Conservation (phyloP, 2,888 invertebrate genomes). For the Mechanitis messenoides region DNA sequence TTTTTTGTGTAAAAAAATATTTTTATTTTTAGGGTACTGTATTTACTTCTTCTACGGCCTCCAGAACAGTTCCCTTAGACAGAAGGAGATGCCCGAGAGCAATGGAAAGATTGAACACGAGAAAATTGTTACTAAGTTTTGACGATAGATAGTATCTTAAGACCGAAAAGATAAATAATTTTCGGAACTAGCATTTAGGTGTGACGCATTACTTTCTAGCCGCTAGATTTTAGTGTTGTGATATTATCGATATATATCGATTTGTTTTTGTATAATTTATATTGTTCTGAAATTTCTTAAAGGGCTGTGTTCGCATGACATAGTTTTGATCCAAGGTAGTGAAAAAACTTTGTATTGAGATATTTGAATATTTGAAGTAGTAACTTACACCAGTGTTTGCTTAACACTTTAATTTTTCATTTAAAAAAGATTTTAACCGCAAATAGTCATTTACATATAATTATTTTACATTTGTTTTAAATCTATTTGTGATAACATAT, state of each 20-base stretch:
- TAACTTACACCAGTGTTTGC: too few species aligned
- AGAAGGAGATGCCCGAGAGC: conserved; percentile 28
- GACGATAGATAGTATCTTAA: conserved; percentile 19
- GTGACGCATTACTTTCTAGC: neutral
- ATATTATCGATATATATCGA: neutral
- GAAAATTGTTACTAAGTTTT: conserved; percentile 58
- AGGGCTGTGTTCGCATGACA: neutral
- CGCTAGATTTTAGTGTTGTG: conserved; percentile 1
- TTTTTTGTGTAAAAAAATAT: neutral
- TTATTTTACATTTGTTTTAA: too few species aligned
- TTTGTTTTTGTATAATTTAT: too few species aligned
- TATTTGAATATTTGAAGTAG: too few species aligned
- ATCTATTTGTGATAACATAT: too few species aligned
- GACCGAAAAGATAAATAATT: too few species aligned
- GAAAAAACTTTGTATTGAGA: too few species aligned
- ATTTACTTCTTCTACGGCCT: conserved; percentile 94
- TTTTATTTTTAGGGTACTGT: conserved; percentile 79
- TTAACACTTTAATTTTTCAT: too few species aligned
- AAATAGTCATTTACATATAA: too few species aligned
- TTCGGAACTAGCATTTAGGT: too few species aligned
- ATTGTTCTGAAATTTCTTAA: too few species aligned
- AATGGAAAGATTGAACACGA: conserved; percentile 39
- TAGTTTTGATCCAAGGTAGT: neutral
- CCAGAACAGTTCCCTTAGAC: conserved; percentile 82
- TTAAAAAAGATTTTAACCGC: too few species aligned